Percentiles rank a stretch among this genome's conserved stretches.
These are phyloP conservation scores for Anguilla japonica DNA, from an alignment of 2,113 vertebrate species.

Conservation along the genomic window DNA sequence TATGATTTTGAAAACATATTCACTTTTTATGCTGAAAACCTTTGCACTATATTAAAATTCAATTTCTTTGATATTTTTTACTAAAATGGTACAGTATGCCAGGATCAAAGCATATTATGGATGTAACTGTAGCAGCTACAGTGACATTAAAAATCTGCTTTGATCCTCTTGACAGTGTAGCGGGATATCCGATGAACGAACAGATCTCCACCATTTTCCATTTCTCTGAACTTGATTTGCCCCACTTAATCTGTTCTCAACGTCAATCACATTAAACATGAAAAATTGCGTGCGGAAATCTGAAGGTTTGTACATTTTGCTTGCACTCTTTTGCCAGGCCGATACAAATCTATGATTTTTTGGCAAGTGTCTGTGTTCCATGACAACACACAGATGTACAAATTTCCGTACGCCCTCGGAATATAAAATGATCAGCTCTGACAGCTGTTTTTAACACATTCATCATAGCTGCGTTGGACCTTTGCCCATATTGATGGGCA, in stretches of 20 bases:
- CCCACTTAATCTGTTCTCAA: not conserved
- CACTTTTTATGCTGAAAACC: no score
- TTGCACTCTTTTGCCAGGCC: not conserved
- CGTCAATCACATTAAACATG: not conserved
- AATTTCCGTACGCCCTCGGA: constrained; percentile 61
- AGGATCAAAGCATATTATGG: not conserved
- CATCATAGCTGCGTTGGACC: constrained; percentile 70
- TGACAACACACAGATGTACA: constrained; percentile 61
- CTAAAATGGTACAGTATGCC: not conserved
- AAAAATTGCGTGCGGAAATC: not conserved
- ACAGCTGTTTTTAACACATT: constrained; percentile 79
- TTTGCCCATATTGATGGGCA: constrained; percentile 64
- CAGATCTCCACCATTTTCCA: not conserved
- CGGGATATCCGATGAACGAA: not conserved
- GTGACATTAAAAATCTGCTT: no score
- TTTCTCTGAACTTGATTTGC: not conserved
- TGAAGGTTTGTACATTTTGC: not conserved
- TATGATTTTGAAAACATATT: not conserved
- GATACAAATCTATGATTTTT: not conserved
- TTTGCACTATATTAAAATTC: no score
- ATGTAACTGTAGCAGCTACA: not conserved
- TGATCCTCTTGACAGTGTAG: no score
- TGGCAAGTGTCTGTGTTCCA: constrained; percentile 40
- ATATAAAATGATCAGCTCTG: constrained; percentile 68
- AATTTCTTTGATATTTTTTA: no score